Evolutionary conservation across 2,113 vertebrate genomes (phyloP).

Genomic region (Tichodroma muraria): DNA sequence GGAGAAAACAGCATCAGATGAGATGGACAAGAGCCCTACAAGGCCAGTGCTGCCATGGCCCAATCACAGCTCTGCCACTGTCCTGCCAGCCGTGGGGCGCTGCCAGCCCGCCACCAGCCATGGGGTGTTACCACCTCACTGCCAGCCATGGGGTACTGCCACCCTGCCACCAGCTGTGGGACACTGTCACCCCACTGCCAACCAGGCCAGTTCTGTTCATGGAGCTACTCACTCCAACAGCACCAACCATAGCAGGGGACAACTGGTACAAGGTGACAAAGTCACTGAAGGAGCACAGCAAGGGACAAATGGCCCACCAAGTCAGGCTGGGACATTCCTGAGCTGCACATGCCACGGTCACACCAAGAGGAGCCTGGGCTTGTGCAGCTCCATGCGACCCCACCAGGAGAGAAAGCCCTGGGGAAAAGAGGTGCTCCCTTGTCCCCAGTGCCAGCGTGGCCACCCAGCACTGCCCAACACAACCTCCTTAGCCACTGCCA

Average conservation of each 20-base stretch:
- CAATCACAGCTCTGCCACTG: neutral
- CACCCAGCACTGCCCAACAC: neutral
- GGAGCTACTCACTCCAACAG: neutral
- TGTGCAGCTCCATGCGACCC: fast-evolving
- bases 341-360: fast-evolving
- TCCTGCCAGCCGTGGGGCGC: neutral
- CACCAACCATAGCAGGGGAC: fast-evolving
- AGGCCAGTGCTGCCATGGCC: neutral
- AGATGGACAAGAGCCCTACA: neutral
- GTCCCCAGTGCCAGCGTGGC: neutral
- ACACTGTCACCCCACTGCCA: neutral
- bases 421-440: no score
- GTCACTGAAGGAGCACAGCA: neutral
- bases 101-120: neutral
- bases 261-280: neutral
- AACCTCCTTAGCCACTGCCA: fast-evolving
- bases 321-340: neutral
- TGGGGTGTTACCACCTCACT: neutral
- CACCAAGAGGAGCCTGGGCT: neutral
- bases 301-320: fast-evolving
- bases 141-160: neutral
- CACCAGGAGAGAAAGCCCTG: fast-evolving
- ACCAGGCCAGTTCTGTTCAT: fast-evolving
- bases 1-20: neutral
- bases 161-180: neutral